Evolutionary conservation across 2,888 invertebrate species (phyloP), one percentile per base, ranked within the genome.

Genomic region (Fragum whitleyi): DNA sequence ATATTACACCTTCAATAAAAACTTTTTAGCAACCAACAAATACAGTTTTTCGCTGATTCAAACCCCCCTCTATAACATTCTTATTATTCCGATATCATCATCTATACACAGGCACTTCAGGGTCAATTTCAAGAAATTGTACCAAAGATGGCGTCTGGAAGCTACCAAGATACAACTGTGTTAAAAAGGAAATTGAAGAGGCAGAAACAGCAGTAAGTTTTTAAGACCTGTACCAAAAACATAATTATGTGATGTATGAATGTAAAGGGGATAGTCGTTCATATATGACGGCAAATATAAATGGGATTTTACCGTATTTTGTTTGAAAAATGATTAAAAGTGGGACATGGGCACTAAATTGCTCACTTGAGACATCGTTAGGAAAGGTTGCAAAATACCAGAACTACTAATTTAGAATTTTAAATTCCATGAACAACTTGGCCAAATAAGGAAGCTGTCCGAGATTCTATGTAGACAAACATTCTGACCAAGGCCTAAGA

Each of bases 111-210:
- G 32, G 32, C n/a, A 19, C n/a, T 9, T 9, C 23, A 39, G 65
- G 65, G 9, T 11, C 23, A 1, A 42, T 65, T 14, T 65, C 65
- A 0, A 65, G 65, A 65, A 21, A 39, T 42, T 65, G 65, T 42
- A 42, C 65, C 21, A 65, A 21, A 19, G 42, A 65, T 9, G 65
- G 65, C 3, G 21, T 42, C 0, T 65, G 65, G 65, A 65, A 26
- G 11, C 42, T 23, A n/a, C 65, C 65, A 23, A 42, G 11, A 23
- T 65, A 65, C 21, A 23, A 39, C 2, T 65, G 65, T 42, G 42
- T 65, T 3, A 65, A 42, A 0, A 23, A 9, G 7, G 65, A 65
- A 39, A 42, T 65, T 21, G 7, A 2, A 26, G 26, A 3, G 42
- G 39, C 65, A 23, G 26, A 39, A 39, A 42, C 23, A 6, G 19